Conservation (phyloP, 2,888 invertebrate genomes). For the Polyommatus icarus region DNA sequence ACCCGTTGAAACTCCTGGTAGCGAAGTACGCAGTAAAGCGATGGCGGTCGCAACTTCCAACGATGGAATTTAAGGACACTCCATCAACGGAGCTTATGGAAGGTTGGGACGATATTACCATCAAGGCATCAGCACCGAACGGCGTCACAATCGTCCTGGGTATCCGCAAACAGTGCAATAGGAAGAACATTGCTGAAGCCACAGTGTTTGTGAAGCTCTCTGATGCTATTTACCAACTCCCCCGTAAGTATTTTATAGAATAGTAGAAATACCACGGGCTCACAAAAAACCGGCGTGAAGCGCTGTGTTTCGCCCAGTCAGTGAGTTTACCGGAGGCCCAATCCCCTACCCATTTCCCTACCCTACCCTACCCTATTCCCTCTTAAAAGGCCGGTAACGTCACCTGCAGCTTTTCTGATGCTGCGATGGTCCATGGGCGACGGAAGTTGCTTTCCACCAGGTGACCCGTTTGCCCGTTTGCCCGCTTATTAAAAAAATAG, state of each 20-base stretch:
- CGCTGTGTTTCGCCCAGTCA: too few species aligned
- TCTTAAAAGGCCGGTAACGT: too few species aligned
- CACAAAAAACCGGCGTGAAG: too few species aligned
- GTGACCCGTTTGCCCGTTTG: too few species aligned
- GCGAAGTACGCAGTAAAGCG: slow-evolving; percentile 62
- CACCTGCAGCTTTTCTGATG: too few species aligned
- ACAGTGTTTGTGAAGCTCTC: slow-evolving; percentile 72
- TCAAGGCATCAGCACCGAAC: slow-evolving; percentile 79
- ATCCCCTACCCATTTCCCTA: too few species aligned
- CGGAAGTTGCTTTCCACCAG: too few species aligned
- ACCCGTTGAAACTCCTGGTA: slow-evolving; percentile 62
- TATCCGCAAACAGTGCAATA: slow-evolving; percentile 69
- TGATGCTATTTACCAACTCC: slow-evolving; percentile 59
- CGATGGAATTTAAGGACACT: slow-evolving; percentile 50
- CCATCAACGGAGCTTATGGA: slow-evolving; percentile 50
- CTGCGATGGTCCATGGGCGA: too few species aligned
- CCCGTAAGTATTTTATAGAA: slow-evolving; percentile 56
- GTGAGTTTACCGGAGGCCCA: too few species aligned
- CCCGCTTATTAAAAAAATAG: too few species aligned
- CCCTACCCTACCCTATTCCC: too few species aligned
- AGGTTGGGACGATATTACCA: slow-evolving; percentile 63
- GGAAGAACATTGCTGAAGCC: slow-evolving; percentile 76
- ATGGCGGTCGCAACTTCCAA: slow-evolving; percentile 57
- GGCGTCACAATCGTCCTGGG: slow-evolving; percentile 78
- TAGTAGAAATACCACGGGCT: too few species aligned